Evolutionary conservation across 1,140 invertebrate species (phyloP), one percentile per base, ranked within the genome.

Genomic region (Drosophila ironensis): DNA sequence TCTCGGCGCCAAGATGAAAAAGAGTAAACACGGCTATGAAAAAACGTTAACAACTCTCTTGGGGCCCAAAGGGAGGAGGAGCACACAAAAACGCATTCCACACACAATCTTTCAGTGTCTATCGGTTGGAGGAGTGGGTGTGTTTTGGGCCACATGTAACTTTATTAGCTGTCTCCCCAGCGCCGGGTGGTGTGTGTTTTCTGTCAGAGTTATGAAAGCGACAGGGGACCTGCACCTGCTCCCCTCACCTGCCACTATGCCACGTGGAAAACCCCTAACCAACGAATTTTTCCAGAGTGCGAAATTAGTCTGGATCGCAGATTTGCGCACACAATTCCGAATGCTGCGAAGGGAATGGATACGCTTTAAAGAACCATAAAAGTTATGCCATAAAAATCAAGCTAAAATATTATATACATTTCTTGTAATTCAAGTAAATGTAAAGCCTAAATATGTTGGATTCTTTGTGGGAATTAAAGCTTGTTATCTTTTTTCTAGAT

Each of bases 41-140:
- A 82, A 84, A 84, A 78, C 73, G 80, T 84, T 84, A 84, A 86
- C 78, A 84, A 84, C 78, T 84, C 78, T 86, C 78, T 86, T 78
- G 78, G 78, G 78, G 56, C 22, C 6, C 22, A 14, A n/a, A n/a
- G n/a, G n/a, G n/a, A n/a, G n/a, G n/a, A 30, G 47, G 46, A 28
- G 40, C 45, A 40, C 51, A 71, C 59, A 64, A 51, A 46, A 71
- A 71, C 50, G 71, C 63, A 67, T 67, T 57, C 66, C 50, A 60
- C 68, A 74, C 71, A 74, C 53, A 74, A 74, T 73, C 60, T 73
- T 72, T 67, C 35, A 51, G 41, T 27, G 45, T 30, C 38, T 54
- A 35, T 60, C 20, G 16, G n/a, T n/a, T n/a, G n/a, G n/a, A n/a
- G n/a, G 52, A 46, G 14, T 16, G 50, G 24, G 48, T 25, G 12